Base-by-base conservation (phyloP, 2,113 vertebrate species). In the Antidorcas marsupialis region DNA sequence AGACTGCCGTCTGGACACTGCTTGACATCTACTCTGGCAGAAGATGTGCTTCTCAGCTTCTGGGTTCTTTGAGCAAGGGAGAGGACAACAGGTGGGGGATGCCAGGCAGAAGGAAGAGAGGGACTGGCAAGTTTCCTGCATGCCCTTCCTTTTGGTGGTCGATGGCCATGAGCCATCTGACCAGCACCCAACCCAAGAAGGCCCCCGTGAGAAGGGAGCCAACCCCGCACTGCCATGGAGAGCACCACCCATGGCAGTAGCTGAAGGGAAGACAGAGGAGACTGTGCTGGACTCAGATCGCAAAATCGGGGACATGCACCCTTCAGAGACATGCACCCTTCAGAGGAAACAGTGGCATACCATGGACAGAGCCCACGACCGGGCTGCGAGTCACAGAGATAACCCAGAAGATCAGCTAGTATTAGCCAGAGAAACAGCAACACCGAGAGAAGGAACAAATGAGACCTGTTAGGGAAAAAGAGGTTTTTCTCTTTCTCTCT, bases 391-490 rank as follows among this genome's bases (percentile, higher is more conserved):
- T 81, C 85, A 53, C 45, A 78, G 21, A 14, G 25, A 87, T 30
- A 47, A 2, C 28, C 55, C 6, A 12, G 50, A 93, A 96, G 36
- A 50, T 50, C 6, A 45, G 13, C 76, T 47, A 78, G 33, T 91
- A 78, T 52, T 92, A n/a, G 43, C 83, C 87, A 83, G 71, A 96
- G 84, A 95, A 97, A 91, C 25, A 76, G 53, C 28, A 86, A 95
- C 84, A 47, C 28, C 39, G 67, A 62, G 23, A 85, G 25, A 74
- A 78, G 74, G 39, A 96, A 36, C 10, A 33, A 39, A 0, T 79
- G 55, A 90, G 64, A 85, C 7, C 25, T 76, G 28, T 57, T 82
- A 67, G 28, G 25, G 43, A 71, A 67, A 95, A 25, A 87, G 23
- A 52, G n/a, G 0, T 2, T 45, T 92, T 62, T 89, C 33, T 74